Conservation (phyloP, 2,888 invertebrate species). For the Ormyrus labotus region DNA sequence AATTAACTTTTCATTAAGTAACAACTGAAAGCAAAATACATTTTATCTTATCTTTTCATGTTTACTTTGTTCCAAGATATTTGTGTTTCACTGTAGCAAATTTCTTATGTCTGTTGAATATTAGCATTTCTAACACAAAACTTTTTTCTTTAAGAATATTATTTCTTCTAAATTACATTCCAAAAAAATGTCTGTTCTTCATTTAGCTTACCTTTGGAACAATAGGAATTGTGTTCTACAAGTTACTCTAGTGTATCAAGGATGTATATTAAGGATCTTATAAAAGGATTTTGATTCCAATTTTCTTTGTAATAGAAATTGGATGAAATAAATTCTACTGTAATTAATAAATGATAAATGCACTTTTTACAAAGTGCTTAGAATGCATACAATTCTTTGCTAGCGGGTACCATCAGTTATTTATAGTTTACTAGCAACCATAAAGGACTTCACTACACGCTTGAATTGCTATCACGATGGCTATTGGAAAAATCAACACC, state of each 20-base stretch:
- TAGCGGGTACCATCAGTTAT: conserved; percentile 64
- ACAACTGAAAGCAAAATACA: conserved; percentile 6
- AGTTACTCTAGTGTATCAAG: conserved; percentile 42
- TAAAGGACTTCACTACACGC: conserved; percentile 70
- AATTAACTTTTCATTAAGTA: background rate
- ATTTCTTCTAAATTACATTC: too few relatives aligned
- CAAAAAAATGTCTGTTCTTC: conserved; percentile 34
- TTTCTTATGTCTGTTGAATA: too few relatives aligned
- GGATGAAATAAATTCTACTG: conserved; percentile 5
- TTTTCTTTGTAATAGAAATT: conserved; percentile 14
- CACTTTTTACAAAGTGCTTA: conserved; percentile 46
- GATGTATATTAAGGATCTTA: conserved; percentile 12
- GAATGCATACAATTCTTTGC: conserved; percentile 54
- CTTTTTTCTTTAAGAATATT: background rate
- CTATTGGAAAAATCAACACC: conserved; percentile 71
- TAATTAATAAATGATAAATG: conserved; percentile 31
- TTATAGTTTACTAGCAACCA: conserved; percentile 72
- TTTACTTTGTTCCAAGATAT: conserved; percentile 20
- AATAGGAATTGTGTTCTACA: conserved; percentile 36
- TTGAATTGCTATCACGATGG: conserved; percentile 69
- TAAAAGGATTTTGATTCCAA: conserved; percentile 13
- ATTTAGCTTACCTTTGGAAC: conserved; percentile 37
- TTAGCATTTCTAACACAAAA: too few relatives aligned
- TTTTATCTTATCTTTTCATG: conserved; percentile 29
- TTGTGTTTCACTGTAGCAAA: background rate